These are phyloP conservation scores for Synanthedon vespiformis DNA, from an alignment of 2,888 invertebrate species.

Conservation along the genomic window DNA sequence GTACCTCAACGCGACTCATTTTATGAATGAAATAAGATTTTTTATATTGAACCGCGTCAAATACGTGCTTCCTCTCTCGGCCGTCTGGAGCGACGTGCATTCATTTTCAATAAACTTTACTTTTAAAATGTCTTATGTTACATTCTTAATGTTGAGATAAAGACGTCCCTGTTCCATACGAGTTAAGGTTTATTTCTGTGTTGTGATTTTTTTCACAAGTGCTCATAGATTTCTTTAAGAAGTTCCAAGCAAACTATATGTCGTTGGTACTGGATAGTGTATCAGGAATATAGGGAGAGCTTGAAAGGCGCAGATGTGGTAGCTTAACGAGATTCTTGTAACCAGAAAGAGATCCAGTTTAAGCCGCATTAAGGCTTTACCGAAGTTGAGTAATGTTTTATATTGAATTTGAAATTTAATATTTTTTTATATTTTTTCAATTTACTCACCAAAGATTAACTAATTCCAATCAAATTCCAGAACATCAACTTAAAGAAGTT, in stretches of 20 bases:
- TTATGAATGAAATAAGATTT: constrained; percentile 70
- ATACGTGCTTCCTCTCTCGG: constrained; percentile 66
- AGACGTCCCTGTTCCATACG: constrained; percentile 1
- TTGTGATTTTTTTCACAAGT: constrained; percentile 14
- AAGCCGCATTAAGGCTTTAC: not conserved
- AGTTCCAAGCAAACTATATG: constrained; percentile 22
- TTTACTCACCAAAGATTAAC: too few relatives aligned
- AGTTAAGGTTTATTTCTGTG: constrained; percentile 13
- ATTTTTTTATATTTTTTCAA: not conserved
- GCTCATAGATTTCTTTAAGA: constrained; percentile 37
- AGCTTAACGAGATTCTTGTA: constrained; percentile 47
- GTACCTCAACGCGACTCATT: constrained; percentile 62
- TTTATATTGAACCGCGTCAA: constrained; percentile 57
- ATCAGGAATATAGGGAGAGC: constrained; percentile 31
- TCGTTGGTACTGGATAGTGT: constrained; percentile 21
- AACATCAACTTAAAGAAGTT: too few relatives aligned
- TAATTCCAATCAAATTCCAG: too few relatives aligned
- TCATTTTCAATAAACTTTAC: constrained; percentile 47
- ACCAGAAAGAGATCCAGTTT: constrained; percentile 16
- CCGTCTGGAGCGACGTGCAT: constrained; percentile 55
- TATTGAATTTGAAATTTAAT: not conserved
- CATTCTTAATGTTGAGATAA: not conserved
- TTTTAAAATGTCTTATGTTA: not conserved
- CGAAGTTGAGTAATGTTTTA: not conserved
- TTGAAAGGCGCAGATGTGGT: constrained; percentile 47